Evolutionary conservation across 2,113 vertebrate genomes (phyloP), one percentile per base, ranked within the genome.

Genomic region (Chloropsis hardwickii): DNA sequence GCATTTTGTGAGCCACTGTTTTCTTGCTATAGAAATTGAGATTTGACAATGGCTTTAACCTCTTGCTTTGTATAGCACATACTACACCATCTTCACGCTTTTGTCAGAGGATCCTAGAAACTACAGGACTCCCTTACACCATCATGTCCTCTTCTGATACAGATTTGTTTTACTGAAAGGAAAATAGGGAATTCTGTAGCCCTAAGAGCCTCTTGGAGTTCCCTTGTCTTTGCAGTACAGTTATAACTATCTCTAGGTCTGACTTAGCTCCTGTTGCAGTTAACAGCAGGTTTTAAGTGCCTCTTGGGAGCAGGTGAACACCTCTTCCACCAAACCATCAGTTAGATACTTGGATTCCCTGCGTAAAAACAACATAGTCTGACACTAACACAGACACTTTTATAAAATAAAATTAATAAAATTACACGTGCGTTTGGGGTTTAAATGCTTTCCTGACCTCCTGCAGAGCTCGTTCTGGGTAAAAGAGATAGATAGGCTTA

Each of bases 361-460:
- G 13, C 44, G 22, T 23, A 48, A 72, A 90, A 85, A 2, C 24
- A 74, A 71, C 53, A 40, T 2, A 70, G 24, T 60, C 33, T 1
- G 5, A 73, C 17, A 40, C 7, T 53, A 76, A 51, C 42, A 69
- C 14, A 74, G 69, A 33, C 29, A 58, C 18, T 79, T 85, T 79
- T 12, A 71, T 87, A 31, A 72, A 77, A 81, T 24, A 72, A 81
- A 84, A 71, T 39, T 1, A 86, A 54, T 81, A 74, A 58, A 92
- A 79, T 50, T 42, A 50, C 22, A 29, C 0, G 3, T 42, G 23
- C 0, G 0, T 51, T 86, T 77, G n/a, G 16, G 17, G 19, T 48
- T 94, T 80, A 80, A 72, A 35, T 69, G 33, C 53, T 82, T 61
- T 77, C 40, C 71, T 77, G 37, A 82, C 37, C 56, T 87, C 60